These are phyloP conservation scores for Bellardia bayeri DNA, from an alignment of 2,888 invertebrate species.

Conservation along the genomic window DNA sequence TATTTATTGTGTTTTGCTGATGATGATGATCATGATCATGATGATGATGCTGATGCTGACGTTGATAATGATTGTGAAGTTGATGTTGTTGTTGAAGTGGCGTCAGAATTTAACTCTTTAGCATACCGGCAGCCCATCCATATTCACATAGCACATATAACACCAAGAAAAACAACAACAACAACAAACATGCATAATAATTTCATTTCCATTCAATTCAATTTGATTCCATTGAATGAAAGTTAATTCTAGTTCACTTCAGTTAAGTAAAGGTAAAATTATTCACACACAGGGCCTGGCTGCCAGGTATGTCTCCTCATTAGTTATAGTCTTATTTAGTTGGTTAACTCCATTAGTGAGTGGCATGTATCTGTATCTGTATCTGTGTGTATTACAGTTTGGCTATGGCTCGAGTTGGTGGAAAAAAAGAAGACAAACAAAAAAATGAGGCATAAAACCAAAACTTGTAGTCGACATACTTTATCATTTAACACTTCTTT, in stretches of 20 bases:
- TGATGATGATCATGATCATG: conserved; percentile 10
- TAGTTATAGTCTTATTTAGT: conserved; percentile 54
- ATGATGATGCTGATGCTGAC: conserved; percentile 27
- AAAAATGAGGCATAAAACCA: conserved; percentile 51
- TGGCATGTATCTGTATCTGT: background rate
- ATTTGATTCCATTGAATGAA: conserved; percentile 59
- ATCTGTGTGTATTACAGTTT: background rate
- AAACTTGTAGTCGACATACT: conserved; percentile 64
- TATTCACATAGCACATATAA: conserved; percentile 16
- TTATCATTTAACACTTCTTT: conserved; percentile 67
- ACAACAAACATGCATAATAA: conserved; percentile 51
- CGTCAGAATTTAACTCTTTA: conserved; percentile 73
- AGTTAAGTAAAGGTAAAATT: conserved; percentile 33
- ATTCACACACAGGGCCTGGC: conserved; percentile 46
- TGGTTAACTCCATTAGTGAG: conserved; percentile 58
- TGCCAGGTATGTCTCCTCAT: conserved; percentile 32
- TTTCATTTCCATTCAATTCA: conserved; percentile 55
- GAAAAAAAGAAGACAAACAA: background rate
- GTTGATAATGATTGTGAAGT: conserved; percentile 36
- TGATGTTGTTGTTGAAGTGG: conserved; percentile 64
- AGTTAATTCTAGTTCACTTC: conserved; percentile 55
- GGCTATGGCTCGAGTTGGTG: background rate
- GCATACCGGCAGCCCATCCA: conserved; percentile 62
- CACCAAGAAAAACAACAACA: background rate
- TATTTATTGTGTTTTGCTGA: conserved; percentile 40